Base-by-base conservation (phyloP, 2,888 invertebrate species). In the Nemoura dubitans region DNA sequence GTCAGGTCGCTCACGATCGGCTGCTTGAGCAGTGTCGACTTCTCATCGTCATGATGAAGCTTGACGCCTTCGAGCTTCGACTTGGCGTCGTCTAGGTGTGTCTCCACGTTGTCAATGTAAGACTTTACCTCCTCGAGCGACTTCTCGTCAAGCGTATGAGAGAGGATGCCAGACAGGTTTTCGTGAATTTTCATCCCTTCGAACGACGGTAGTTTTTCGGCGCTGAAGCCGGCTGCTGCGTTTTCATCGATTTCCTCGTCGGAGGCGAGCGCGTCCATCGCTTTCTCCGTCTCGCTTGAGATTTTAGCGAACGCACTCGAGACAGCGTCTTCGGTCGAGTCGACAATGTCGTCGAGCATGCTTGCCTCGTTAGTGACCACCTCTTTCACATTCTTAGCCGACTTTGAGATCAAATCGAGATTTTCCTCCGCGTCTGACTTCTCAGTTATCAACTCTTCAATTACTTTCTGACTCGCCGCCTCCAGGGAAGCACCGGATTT, bases 381-480 rank as follows among this genome's bases (percentile, higher is more conserved):
- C 77, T 87, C 88, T 85, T 86, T 78, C 28, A 89, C 88, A 28
- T 86, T 86, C 29, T 88, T 78, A 6, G 86, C 82, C 85, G 86
- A 86, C 76, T 88, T 86, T 78, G 86, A 85, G 7, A 84, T 29
- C 21, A 26, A 27, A 59, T 84, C 84, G 76, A 84, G 26, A 76
- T 84, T 59, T 59, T 84, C 80, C 14, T 87, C 86, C 27, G 42
- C 85, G 76, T 87, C 80, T n/a, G 59, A 76, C 28, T 86, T 81
- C 76, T 84, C 84, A 87, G 84, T 87, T 88, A 84, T 87, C 85
- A 28, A 84, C 80, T 80, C 30, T 42, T 87, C 87, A n/a, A 85
- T 84, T 76, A 27, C 82, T 82, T 87, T 85, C 28, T 88, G 87
- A 87, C 88, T 87, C 80, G 87, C 87, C 30, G 85, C 87, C 0